Base-by-base conservation (phyloP, 2,113 vertebrate genomes). In the Excalfactoria chinensis region DNA sequence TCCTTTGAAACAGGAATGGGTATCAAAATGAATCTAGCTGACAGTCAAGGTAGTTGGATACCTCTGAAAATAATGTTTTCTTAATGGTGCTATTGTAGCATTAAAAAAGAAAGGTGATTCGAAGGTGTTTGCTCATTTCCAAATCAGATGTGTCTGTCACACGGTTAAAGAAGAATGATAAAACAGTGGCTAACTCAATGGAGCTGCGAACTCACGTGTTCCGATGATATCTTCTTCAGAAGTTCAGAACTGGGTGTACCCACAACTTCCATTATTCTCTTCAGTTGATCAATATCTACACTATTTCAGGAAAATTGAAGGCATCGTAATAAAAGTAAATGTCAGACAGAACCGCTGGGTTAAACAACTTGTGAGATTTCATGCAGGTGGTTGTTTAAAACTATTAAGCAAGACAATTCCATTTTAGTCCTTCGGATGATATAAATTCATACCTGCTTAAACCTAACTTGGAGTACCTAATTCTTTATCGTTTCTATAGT, bases 261-360 rank as follows among this genome's bases (percentile, higher is more conserved):
- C 74, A 99, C 99, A 84, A 99, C 98, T 95, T 99, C 99, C 99
- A 99, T 99, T 97, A 99, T 99, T 95, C 99, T 98, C 95, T 99
- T 99, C 81, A 99, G 97, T 66, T 99, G 99, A 97, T 99, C 99
- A 0, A 99, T 99, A 97, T 99, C 99, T 99, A 80, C 21, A 30
- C 46, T n/a, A 78, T 96, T 96, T 98, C 95, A 98, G 97, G 97
- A 97, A 98, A 96, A 77, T 79, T 76, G 40, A 37, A 66, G 48
- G 46, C 69, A 43, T 58, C 9, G 37, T 44, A 62, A 48, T 28
- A 26, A 69, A 26, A 96, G 89, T 88, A 80, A 92, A 77, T 15
- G 76, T 55, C 72, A 79, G 71, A 58, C 0, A 3, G 30, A 41
- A 41, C 68, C 58, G 60, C 60, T 64, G 30, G 48, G 23, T 78